Conservation (phyloP, 2,113 vertebrate species). For the Ammospiza nelsoni region DNA sequence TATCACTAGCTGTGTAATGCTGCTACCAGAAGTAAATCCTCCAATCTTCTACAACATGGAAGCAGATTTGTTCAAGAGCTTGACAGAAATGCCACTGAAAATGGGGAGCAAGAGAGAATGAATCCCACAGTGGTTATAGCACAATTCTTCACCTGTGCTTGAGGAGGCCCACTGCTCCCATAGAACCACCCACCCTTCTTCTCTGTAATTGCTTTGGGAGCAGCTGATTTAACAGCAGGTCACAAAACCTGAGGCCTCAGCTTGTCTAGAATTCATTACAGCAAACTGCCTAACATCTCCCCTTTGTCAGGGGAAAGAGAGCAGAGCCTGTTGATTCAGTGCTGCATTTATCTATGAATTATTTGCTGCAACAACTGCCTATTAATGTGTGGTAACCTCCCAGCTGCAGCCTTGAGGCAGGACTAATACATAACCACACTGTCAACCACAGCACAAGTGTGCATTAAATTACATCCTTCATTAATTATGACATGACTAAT, state of each 20-base stretch:
- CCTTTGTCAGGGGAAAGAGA: not conserved
- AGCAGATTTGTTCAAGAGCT: not conserved
- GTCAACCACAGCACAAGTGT: not conserved
- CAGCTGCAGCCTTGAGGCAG: not conserved
- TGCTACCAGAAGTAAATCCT: not conserved
- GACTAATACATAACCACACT: not conserved
- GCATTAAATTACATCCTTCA: not conserved
- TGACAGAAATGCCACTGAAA: not conserved
- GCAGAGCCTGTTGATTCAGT: not conserved
- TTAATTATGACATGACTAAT: not conserved
- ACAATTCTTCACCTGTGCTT: not conserved
- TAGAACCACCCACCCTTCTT: not conserved
- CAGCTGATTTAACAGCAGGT: fast-evolving
- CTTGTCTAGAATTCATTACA: not conserved
- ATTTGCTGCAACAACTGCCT: not conserved
- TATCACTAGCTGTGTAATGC: not conserved
- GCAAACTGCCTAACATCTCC: not conserved
- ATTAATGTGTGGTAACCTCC: not conserved
- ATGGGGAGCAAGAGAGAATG: not conserved
- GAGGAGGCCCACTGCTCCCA: not conserved
- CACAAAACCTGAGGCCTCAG: not conserved
- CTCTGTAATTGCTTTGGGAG: not conserved
- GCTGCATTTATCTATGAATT: not conserved
- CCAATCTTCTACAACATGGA: not conserved
- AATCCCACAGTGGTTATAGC: not conserved